phyloP scores from a whole-genome alignment of 2,888 invertebrate species.

The Apotomis betuletana region DNA sequence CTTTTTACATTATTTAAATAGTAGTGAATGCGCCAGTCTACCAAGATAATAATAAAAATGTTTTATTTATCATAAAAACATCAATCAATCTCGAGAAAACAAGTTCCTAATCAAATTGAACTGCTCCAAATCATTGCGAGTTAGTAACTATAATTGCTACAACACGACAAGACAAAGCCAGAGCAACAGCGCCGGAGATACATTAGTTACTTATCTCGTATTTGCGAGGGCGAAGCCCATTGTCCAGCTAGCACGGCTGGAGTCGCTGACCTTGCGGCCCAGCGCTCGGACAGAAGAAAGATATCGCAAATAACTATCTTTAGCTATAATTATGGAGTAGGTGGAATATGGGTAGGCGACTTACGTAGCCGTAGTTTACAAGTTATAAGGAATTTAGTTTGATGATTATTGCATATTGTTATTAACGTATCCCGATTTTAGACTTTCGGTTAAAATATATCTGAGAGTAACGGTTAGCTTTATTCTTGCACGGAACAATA shows the following conservation, averaged over 20 bases:
- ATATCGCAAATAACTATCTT: slow-evolving; percentile 29
- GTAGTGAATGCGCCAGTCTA: too few species aligned
- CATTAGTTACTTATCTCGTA: slow-evolving; percentile 24
- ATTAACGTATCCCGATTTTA: too few species aligned
- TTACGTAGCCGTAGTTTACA: background rate
- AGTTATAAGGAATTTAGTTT: background rate
- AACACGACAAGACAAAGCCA: slow-evolving; percentile 9
- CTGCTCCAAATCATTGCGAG: background rate
- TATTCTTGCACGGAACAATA: too few species aligned
- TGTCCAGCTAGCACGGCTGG: slow-evolving; percentile 58
- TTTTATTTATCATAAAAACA: too few species aligned
- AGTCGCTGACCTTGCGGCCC: slow-evolving; percentile 78
- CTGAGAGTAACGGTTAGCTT: too few species aligned
- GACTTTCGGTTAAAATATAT: too few species aligned
- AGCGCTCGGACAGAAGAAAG: slow-evolving; percentile 48
- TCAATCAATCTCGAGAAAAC: too few species aligned
- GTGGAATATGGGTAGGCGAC: background rate
- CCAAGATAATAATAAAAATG: too few species aligned
- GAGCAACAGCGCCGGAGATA: background rate
- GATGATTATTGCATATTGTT: too few species aligned
- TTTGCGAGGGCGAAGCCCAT: slow-evolving; percentile 47
- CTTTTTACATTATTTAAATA: too few species aligned
- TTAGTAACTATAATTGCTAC: background rate
- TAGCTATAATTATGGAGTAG: slow-evolving; percentile 3
- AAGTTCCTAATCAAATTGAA: background rate